These are phyloP conservation scores for Microplitis manilae DNA, from an alignment of 2,888 invertebrate genomes.

Conservation along the genomic window DNA sequence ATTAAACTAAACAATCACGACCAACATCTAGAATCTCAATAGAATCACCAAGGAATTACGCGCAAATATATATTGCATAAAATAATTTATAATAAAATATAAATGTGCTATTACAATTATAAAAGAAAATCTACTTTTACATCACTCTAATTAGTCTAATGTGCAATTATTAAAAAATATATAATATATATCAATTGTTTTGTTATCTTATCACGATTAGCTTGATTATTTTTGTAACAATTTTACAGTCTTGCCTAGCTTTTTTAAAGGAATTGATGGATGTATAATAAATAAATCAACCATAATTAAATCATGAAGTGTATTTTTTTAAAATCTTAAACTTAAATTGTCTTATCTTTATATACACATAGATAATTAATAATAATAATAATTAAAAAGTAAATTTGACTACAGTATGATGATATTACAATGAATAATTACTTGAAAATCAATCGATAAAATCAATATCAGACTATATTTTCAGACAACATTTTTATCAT, in stretches of 20 bases:
- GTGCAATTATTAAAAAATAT: not conserved
- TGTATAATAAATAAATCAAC: conserved; percentile 36
- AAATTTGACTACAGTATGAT: conserved; percentile 33
- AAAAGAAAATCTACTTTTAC: not conserved
- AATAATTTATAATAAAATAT: not conserved
- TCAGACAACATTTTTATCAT: not conserved
- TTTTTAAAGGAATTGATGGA: conserved; percentile 1
- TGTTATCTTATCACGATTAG: not conserved
- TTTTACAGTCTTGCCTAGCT: not conserved
- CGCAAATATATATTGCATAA: conserved; percentile 14
- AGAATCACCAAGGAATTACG: not conserved
- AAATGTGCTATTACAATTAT: not conserved
- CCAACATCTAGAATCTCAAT: not conserved
- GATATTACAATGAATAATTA: conserved; percentile 8
- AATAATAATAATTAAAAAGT: conserved; percentile 54
- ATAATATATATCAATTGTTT: not conserved
- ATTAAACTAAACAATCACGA: not conserved
- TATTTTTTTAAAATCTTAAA: conserved; percentile 59
- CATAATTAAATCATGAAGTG: conserved; percentile 62
- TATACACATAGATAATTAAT: conserved; percentile 66
- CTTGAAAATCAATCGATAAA: not conserved
- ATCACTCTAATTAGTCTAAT: not conserved
- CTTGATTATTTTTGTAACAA: not conserved
- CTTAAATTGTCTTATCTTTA: conserved; percentile 68
- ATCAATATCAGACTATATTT: not conserved